A percentile compares a stretch with the other conserved stretches of the same genome.
phyloP scores from a whole-genome alignment of 2,113 vertebrate genomes.

The Tympanuchus pallidicinctus region DNA sequence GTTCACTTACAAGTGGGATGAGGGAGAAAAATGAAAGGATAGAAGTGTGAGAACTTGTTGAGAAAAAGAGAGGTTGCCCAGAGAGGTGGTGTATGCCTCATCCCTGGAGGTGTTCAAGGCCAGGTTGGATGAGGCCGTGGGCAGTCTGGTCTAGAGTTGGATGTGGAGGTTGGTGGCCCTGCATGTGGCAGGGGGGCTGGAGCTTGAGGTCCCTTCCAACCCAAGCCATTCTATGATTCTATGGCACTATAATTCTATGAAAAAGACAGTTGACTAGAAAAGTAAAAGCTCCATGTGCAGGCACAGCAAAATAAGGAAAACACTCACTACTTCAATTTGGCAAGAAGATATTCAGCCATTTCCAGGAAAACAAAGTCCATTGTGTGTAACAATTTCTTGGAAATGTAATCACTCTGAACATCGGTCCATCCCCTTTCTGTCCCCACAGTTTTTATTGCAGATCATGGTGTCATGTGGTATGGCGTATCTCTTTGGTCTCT shows the following conservation, averaged over 20 bases:
- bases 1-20: neutral
- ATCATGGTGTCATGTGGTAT: neutral
- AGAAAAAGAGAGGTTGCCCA: neutral
- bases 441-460: neutral
- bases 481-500: neutral
- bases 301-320: neutral
- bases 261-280: neutral
- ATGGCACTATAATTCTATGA: neutral
- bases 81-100: too few species aligned
- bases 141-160: too few species aligned
- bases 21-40: neutral
- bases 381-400: neutral
- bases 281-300: neutral
- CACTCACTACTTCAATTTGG: neutral
- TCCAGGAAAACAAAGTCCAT: neutral
- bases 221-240: too few species aligned
- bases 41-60: neutral
- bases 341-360: neutral
- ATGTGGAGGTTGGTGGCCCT: too few species aligned
- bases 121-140: too few species aligned
- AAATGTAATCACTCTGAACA: neutral
- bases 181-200: too few species aligned
- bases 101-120: too few species aligned
- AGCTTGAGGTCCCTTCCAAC: too few species aligned
- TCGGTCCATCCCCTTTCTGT: neutral